Conservation (phyloP, 2,113 vertebrate species). For the Mesoclemmys tuberculata region DNA sequence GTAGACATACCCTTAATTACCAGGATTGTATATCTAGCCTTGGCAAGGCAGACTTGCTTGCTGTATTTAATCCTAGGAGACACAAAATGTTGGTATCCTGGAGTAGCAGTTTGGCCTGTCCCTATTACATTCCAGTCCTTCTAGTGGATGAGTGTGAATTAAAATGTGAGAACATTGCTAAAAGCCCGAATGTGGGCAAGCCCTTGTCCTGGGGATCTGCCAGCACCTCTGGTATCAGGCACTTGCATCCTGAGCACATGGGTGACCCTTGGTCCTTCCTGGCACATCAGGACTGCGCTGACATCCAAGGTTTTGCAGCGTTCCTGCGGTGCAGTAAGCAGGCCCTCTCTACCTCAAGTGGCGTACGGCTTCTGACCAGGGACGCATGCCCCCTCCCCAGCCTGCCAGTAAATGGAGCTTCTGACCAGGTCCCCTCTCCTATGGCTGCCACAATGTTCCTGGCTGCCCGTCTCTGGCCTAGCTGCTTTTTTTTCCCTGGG, state of each 20-base stretch:
- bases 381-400: not conserved
- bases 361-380: not conserved
- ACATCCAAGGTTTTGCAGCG: not conserved
- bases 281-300: no score
- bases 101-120: not conserved
- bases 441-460: not conserved
- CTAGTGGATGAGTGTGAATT: not conserved
- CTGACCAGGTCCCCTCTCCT: not conserved
- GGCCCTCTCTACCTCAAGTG: not conserved
- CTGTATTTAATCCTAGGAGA: not conserved
- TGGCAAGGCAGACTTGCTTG: not conserved
- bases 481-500: not conserved
- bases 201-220: not conserved
- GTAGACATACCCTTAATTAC: no score
- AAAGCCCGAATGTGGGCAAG: not conserved
- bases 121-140: not conserved
- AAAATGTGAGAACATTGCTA: not conserved
- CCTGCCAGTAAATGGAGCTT: not conserved
- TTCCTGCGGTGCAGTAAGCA: no score
- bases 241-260: not conserved
- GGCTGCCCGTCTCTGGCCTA: not conserved
- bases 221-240: no score
- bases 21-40: no score
- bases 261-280: no score
- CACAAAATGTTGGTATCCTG: not conserved